Evolutionary conservation across 2,888 invertebrate species (phyloP), one percentile per base, ranked within the genome.

Genomic region (Serripes groenlandicus): DNA sequence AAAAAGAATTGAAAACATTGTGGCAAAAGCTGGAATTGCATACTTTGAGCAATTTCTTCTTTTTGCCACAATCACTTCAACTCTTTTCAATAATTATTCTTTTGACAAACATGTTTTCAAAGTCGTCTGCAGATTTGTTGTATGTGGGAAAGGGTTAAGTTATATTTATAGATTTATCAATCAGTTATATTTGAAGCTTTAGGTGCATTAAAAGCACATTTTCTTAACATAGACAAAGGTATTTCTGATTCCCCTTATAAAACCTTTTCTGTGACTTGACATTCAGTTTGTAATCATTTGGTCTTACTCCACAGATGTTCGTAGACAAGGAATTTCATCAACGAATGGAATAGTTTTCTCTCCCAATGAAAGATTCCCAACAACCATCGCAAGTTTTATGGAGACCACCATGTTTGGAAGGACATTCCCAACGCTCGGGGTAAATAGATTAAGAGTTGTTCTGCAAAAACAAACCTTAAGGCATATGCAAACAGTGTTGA

Each of bases 381-480:
- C 42, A 1, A 42, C 42, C 9, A 15, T 66, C 42, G 66, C 66
- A 18, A 21, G 23, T 34, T 66, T 42, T 23, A 35, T 23, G 34
- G n/a, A 66, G 28, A 42, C 42, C 9, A 49, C 62, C n/a, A 23
- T 62, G 62, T 49, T n/a, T 64, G 52, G 37, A n/a, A 74, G 23
- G 23, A 62, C 49, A 42, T 60, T 35, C 28, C 49, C n/a, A 26
- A 26, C 42, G n/a, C 28, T 42, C 42, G 66, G 66, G 66, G 66
- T 66, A 66, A 35, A 34, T 64, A 37, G 5, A 11, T 7, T 42
- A 42, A 42, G 15, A 42, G 15, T 42, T 15, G 42, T 15, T 42
- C 7, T n/a, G n/a, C n/a, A n/a, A n/a, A n/a, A n/a, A n/a, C n/a
- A n/a, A n/a, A n/a, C n/a, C n/a, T n/a, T n/a, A n/a, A n/a, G n/a